These are phyloP conservation scores for Drosophila formosana DNA, from an alignment of 2,888 invertebrate genomes.

Conservation along the genomic window DNA sequence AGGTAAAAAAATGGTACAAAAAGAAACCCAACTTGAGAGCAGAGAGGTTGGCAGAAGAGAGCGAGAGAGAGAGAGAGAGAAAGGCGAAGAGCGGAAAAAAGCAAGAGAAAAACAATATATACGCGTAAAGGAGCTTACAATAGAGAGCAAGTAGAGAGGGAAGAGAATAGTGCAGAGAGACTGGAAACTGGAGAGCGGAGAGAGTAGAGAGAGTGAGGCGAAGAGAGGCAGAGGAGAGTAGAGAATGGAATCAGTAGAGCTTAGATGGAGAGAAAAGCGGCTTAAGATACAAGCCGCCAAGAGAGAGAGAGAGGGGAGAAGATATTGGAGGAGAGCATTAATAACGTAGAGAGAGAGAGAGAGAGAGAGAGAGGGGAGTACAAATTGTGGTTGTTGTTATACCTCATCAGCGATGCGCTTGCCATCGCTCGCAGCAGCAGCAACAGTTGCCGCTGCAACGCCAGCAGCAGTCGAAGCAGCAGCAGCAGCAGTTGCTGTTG, in stretches of 20 bases:
- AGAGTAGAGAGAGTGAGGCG: neutral
- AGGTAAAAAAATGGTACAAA: no score
- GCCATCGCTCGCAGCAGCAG: constrained; percentile 20
- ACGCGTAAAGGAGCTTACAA: neutral
- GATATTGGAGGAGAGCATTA: neutral
- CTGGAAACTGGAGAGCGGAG: neutral
- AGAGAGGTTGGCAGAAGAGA: no score
- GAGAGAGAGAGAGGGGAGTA: constrained; percentile 1
- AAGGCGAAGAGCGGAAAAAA: neutral
- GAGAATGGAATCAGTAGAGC: neutral
- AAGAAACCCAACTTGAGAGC: no score
- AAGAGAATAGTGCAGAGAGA: neutral
- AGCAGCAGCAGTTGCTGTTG: constrained; percentile 3
- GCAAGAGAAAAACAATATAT: neutral
- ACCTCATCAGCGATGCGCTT: constrained; percentile 57
- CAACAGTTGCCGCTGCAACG: neutral
- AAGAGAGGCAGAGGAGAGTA: neutral
- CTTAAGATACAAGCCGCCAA: no score
- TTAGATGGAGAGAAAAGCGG: no score
- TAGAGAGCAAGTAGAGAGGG: no score
- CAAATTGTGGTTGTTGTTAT: constrained; percentile 44
- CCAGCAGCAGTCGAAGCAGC: constrained; percentile 3
- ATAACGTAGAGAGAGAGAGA: neutral
- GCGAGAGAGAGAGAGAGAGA: neutral
- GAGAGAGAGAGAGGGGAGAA: neutral